Conservation (phyloP, 1,140 invertebrate genomes). For the Drosophila carrolli region DNA sequence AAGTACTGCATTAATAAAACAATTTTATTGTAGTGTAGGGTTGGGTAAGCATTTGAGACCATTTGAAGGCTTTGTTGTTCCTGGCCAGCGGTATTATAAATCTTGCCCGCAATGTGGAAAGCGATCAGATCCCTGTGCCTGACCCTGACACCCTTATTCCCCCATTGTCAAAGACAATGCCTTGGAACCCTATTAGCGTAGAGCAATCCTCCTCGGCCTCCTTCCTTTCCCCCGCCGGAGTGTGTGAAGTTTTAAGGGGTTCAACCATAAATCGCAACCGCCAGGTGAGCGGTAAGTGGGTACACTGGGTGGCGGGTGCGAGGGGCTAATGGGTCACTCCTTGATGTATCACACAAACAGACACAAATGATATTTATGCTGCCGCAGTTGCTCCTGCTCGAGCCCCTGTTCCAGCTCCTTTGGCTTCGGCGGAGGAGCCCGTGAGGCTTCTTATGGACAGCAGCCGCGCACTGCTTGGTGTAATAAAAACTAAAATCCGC, state of each 20-base stretch:
- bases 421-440: constrained; percentile 14
- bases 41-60: constrained; percentile 14
- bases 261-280: constrained; percentile 75
- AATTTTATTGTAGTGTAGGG: constrained; percentile 20
- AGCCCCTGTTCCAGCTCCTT: background rate
- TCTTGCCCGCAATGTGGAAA: constrained; percentile 53
- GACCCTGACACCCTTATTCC: constrained; percentile 11
- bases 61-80: constrained; percentile 65
- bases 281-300: constrained; percentile 58
- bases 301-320: background rate
- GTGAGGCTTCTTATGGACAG: constrained; percentile 67
- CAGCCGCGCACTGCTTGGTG: constrained; percentile 64
- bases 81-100: constrained; percentile 69
- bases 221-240: background rate
- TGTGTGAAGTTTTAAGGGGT: constrained; percentile 68
- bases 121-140: constrained; percentile 16
- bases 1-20: constrained; percentile 8
- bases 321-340: constrained; percentile 44
- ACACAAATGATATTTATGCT: constrained; percentile 80
- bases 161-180: constrained; percentile 55
- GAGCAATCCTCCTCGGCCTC: constrained; percentile 27
- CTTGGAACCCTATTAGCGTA: constrained; percentile 73
- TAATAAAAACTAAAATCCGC: constrained; percentile 83
- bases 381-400: constrained; percentile 20
- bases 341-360: constrained; percentile 78